Evolutionary conservation across 2,888 invertebrate genomes (phyloP).

Genomic region (Pherbina coryleti): DNA sequence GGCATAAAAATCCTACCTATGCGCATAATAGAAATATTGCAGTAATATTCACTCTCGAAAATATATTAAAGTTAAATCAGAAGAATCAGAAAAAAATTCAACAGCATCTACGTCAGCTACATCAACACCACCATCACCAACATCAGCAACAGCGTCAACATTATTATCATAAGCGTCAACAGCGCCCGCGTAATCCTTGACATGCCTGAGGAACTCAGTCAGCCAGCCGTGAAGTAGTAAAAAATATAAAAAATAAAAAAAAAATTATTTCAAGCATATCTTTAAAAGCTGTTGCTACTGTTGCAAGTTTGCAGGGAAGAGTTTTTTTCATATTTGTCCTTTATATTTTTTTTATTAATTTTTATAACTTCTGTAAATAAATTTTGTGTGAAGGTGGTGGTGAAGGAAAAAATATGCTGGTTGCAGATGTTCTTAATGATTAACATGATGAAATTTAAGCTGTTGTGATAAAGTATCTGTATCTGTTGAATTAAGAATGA

Average conservation of each 20-base stretch:
- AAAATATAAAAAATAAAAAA: background rate
- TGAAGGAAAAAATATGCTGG: too few relatives aligned
- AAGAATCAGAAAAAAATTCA: background rate
- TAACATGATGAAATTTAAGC: too few relatives aligned
- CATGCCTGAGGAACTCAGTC: slow-evolving; percentile 1
- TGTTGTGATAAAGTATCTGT: too few relatives aligned
- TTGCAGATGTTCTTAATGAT: too few relatives aligned
- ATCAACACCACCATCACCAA: background rate
- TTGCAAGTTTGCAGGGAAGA: too few relatives aligned
- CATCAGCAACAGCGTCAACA: background rate
- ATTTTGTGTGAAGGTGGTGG: too few relatives aligned
- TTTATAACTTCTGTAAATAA: too few relatives aligned
- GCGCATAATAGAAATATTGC: background rate
- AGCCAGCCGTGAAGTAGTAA: too few relatives aligned
- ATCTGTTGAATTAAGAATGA: too few relatives aligned
- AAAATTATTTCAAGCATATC: background rate
- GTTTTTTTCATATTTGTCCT: too few relatives aligned
- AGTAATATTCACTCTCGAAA: background rate
- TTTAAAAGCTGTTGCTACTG: background rate
- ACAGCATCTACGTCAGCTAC: background rate
- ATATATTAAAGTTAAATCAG: background rate
- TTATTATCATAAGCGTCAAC: background rate
- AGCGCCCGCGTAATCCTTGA: slow-evolving; percentile 5
- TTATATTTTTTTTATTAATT: too few relatives aligned
- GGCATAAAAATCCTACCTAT: background rate